These are phyloP conservation scores for Gibbula magus DNA, from an alignment of 2,888 invertebrate genomes.

Conservation along the genomic window DNA sequence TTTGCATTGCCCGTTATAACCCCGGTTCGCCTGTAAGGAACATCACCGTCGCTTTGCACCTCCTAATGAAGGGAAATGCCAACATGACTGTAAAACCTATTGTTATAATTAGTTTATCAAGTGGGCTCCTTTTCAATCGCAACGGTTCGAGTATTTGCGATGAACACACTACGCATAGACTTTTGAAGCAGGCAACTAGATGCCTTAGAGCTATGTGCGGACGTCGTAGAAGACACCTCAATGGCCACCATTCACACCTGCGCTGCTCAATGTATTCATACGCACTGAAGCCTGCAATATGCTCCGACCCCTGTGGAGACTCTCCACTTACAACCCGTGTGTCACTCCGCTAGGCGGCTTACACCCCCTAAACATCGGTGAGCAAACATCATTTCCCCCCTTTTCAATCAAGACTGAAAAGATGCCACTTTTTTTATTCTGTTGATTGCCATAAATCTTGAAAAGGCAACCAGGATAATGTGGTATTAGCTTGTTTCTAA, in stretches of 20 bases:
- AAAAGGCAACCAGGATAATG: background rate
- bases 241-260: constrained; percentile 5
- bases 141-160: background rate
- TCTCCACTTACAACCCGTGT: background rate
- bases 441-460: constrained; percentile 3
- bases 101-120: constrained; percentile 9
- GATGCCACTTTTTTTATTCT: background rate
- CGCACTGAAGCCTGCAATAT: constrained; percentile 1
- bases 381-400: constrained; percentile 5
- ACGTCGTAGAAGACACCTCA: constrained; percentile 10
- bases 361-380: background rate
- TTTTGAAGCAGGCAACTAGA: background rate
- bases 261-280: background rate
- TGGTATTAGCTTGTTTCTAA: background rate
- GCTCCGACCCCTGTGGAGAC: background rate
- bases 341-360: background rate
- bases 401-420: background rate
- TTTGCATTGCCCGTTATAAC: background rate
- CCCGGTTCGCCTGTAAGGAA: background rate
- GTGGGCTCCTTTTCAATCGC: background rate
- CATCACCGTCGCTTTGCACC: background rate
- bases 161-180: background rate
- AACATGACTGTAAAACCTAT: constrained; percentile 4
- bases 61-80: constrained; percentile 7
- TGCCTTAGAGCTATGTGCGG: background rate